Base-by-base conservation (phyloP, 2,888 invertebrate species). In the Abscondita cerata region DNA sequence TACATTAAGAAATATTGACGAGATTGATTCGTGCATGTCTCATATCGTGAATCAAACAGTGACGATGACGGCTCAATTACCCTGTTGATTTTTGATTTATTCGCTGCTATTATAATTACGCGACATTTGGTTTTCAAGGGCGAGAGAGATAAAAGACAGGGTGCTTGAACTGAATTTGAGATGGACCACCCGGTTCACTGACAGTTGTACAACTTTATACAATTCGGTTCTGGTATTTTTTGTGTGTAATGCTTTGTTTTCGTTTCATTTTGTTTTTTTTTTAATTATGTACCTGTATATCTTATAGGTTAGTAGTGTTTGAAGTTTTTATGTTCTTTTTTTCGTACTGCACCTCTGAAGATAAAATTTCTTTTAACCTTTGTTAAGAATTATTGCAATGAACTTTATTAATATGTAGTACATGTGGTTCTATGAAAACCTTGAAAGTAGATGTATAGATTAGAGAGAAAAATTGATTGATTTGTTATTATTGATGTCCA, bases 1-100 rank as follows among this genome's bases (percentile, higher is more conserved):
- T 41, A 62, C 51, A 61, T 66, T 66, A 66, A 66, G 63, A 66
- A 66, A 66, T 66, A 63, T 66, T 44, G 55, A 59, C 40, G 51
- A 56, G 56, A 60, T 57, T 59, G 53, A 46, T 58, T 44, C 34
- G 51, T 44, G 13, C 59, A 41, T 25, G 48, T 53, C 40, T 33
- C 36, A 50, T 40, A 46, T 58, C 44, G 58, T 51, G 52, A 59
- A 59, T 59, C 53, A 38, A 57, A 38, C 51, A 36, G 31, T 36
- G 31, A 55, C 55, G 60, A 13, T 56, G 61, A 61, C 61, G 56
- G 61, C 61, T 61, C 61, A 61, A 61, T 61, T 61, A 61, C 61
- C 13, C 44, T 52, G 52, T 61, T 47, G 61, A 61, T 56, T 56
- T 61, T 57, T 56, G 61, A 61, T 61, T 61, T 61, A 61, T 61